Conservation (phyloP, 2,797 vertebrate genomes). For the Spondyliosoma cantharus region DNA sequence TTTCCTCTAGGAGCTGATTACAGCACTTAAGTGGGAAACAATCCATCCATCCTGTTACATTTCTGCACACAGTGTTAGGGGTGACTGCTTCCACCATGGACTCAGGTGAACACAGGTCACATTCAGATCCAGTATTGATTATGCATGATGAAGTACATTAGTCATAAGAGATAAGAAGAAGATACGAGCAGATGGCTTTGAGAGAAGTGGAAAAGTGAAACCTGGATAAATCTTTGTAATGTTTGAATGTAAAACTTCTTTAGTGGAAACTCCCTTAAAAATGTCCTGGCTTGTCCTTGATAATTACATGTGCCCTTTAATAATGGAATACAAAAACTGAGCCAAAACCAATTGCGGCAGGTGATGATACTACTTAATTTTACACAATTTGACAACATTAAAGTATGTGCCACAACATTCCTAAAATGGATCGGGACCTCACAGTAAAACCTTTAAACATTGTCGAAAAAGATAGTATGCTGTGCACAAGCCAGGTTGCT, state of each 20-base stretch:
- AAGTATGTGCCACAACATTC: background rate
- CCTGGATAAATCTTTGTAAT: too few species aligned
- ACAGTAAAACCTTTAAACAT: background rate
- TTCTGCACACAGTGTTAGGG: background rate
- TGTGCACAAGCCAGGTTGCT: conserved; percentile 25
- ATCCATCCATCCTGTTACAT: conserved; percentile 4
- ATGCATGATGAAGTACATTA: conserved; percentile 12
- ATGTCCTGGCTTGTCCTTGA: background rate
- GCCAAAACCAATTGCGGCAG: background rate
- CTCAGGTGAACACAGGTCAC: conserved; percentile 24
- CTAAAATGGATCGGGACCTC: background rate
- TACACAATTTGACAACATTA: background rate
- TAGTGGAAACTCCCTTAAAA: too few species aligned
- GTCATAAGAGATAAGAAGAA: conserved; percentile 10
- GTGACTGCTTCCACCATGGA: background rate
- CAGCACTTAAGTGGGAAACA: conserved; percentile 3
- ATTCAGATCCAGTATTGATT: conserved; percentile 21
- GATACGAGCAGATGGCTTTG: background rate
- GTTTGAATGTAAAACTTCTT: too few species aligned
- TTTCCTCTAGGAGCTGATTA: conserved; percentile 12
- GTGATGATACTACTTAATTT: background rate
- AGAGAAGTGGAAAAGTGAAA: background rate
- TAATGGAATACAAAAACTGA: background rate
- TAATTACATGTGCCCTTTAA: background rate
- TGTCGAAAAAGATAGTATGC: conserved; percentile 8